These are phyloP conservation scores for Argentina silus DNA, from an alignment of 2,797 vertebrate genomes.

Conservation along the genomic window DNA sequence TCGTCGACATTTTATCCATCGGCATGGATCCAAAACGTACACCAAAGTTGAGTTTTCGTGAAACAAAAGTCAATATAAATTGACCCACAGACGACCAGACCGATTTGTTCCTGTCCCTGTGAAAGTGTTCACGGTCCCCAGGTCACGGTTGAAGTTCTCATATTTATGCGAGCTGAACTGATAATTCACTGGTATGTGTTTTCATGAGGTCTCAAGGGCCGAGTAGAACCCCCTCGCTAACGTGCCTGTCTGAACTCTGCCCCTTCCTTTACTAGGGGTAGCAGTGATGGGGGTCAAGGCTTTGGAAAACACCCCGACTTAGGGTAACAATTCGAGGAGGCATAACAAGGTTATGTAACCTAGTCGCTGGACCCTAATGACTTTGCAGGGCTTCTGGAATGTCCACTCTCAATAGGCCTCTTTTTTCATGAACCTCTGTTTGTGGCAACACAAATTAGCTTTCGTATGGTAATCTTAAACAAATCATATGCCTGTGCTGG, in stretches of 20 bases:
- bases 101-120: conserved; percentile 46
- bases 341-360: conserved; percentile 66
- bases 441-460: conserved; percentile 24
- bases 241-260: conserved; percentile 61
- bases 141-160: conserved; percentile 65
- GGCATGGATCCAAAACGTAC: neutral
- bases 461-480: neutral
- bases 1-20: conserved; percentile 16
- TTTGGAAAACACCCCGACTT: conserved; percentile 42
- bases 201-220: conserved; percentile 62
- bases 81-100: conserved; percentile 37
- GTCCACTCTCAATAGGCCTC: conserved; percentile 60
- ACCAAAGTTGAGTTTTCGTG: conserved; percentile 16
- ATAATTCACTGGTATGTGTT: conserved; percentile 69
- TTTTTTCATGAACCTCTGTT: conserved; percentile 64
- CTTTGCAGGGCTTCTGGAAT: conserved; percentile 54
- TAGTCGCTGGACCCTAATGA: conserved; percentile 53
- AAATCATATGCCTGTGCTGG: conserved; percentile 35
- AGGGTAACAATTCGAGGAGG: conserved; percentile 71
- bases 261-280: conserved; percentile 52
- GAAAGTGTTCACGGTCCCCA: conserved; percentile 36
- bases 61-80: conserved; percentile 29
- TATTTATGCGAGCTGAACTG: conserved; percentile 65
- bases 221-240: conserved; percentile 49
- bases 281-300: conserved; percentile 54